These are phyloP conservation scores for Tor tambroides DNA, from an alignment of 2,113 vertebrate species.

Conservation along the genomic window DNA sequence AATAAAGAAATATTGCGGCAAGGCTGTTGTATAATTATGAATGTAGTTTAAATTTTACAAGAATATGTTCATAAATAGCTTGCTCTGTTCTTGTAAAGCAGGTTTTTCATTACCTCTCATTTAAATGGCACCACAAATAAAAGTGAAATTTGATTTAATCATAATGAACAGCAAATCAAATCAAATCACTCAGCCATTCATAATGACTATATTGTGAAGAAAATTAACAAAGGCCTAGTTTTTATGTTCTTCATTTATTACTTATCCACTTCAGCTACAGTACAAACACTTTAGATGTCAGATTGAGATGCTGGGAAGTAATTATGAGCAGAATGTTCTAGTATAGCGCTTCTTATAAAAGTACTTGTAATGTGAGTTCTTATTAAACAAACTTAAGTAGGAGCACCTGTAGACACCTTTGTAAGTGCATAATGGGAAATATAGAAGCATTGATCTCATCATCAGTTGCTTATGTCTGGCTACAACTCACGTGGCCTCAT, in stretches of 20 bases:
- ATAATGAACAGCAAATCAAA: neutral
- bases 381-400: conserved; percentile 2
- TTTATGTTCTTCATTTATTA: neutral
- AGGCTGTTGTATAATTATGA: neutral
- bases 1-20: neutral
- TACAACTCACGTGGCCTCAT: neutral
- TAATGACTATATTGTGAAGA: neutral
- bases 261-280: neutral
- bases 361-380: neutral
- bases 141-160: neutral
- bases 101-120: neutral
- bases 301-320: neutral
- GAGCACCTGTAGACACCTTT: neutral
- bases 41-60: neutral
- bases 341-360: neutral
- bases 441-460: conserved; percentile 20
- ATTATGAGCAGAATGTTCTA: conserved; percentile 14
- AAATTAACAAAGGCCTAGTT: neutral
- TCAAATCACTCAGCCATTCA: neutral
- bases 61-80: neutral
- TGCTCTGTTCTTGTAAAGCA: neutral
- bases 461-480: neutral
- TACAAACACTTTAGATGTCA: neutral
- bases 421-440: conserved; percentile 28
- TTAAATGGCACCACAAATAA: neutral